Base-by-base conservation (phyloP, 2,113 vertebrate species). In the Rhodinocichla rosea region DNA sequence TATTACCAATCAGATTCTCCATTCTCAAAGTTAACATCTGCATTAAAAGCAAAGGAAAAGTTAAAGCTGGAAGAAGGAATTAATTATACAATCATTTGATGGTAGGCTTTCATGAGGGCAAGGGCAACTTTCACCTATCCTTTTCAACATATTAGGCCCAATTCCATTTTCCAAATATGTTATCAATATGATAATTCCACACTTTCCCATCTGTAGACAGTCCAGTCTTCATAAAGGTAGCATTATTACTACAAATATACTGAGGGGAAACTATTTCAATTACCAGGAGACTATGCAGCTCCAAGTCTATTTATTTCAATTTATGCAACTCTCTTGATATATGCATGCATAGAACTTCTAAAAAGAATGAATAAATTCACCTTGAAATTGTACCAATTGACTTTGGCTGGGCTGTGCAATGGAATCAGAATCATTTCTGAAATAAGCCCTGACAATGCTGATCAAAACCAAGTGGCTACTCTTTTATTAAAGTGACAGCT, bases 291-390 rank as follows among this genome's bases (percentile, higher is more conserved):
- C 97, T 97, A 94, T 97, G 96, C 97, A 98, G 98, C 97, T 98
- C 98, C 96, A 98, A 98, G 96, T 98, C 97, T 98, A 98, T 98
- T 98, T 98, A 98, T 98, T 98, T 98, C 98, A 98, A 98, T 98
- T 98, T 98, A 98, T 98, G 98, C 97, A 97, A 98, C 97, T 98
- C 97, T 98, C 98, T 98, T 97, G 96, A 98, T 98, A 97, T 97
- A 98, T 98, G 97, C 95, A 27, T 47, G 95, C 94, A 96, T 91
- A 97, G 97, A 98, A 98, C 97, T 97, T 95, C 97, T 97, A 97
- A 92, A 97, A 98, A 98, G 98, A 98, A 98, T 97, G 97, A 98
- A 98, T 98, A 98, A 98, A 98, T 98, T 98, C 98, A 98, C 98
- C 98, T 98, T 98, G 97, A 98, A 98, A 98, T 98, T 87, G 96